Evolutionary conservation across 1,140 invertebrate genomes (phyloP), one percentile per base, ranked within the genome.

Genomic region (Drosophila sucinea): DNA sequence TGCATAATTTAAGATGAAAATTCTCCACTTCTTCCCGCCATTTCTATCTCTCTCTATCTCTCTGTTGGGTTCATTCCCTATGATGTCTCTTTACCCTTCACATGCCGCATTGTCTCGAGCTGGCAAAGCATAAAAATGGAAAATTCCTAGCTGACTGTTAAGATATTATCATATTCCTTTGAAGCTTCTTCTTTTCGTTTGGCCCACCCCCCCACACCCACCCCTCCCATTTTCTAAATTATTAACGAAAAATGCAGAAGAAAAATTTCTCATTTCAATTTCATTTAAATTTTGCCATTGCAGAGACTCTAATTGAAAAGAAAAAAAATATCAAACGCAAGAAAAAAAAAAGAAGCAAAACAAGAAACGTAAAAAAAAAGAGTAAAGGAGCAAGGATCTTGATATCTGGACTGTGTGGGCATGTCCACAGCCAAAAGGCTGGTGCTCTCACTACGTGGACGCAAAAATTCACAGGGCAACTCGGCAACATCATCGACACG

Each of bases 361-460:
- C 3, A 23, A 23, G 25, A 17, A 35, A 10, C 0, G 25, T 27
- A 55, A 40, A 38, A 40, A 0, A 30, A 40, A 44, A 29, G 57
- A 29, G 23, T 44, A 23, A 67, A 29, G 62, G 71, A 60, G 44
- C 33, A 29, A 57, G 40, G 58, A 56, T 17, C 41, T 55, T 51
- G 64, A 67, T 78, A 72, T 71, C 83, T 69, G 73, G 67, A 83
- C 67, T 70, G 66, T 77, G 67, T 27, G 78, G 91, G 89, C 69
- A 94, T 94, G 93, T 95, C 94, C 90, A 94, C 94, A 92, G 95
- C 94, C 91, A 95, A 95, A 93, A 93, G 95, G 90, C 93, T 95
- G 92, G 94, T 95, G 84, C 93, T 95, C 93, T 95, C 94, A 92
- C 93, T 95, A 92, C 93, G 94, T 83, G 93, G 93, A 81, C 91